Percentiles rank a stretch among this genome's conserved stretches.
Evolutionary conservation across 2,797 vertebrate genomes (phyloP).

Genomic region (Chromis chromis): DNA sequence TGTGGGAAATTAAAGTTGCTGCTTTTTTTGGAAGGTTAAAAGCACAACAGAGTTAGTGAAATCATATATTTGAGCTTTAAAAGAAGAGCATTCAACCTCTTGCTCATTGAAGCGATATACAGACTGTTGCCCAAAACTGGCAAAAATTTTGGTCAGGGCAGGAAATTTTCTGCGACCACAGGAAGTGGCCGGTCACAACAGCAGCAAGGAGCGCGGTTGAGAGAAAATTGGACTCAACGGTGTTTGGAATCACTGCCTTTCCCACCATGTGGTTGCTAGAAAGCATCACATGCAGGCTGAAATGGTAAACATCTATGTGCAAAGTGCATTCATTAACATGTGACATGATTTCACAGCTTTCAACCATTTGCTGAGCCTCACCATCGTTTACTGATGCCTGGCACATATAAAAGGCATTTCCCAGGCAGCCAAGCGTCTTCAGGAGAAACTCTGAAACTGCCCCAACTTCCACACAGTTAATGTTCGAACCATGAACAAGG

Average conservation of each 20-base stretch:
- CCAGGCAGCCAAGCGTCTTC: background rate
- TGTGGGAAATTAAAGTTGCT: constrained; percentile 54
- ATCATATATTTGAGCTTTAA: constrained; percentile 30
- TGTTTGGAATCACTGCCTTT: constrained; percentile 22
- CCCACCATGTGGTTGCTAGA: constrained; percentile 11
- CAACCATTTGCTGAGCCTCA: background rate
- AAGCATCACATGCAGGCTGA: constrained; percentile 6
- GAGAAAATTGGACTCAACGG: constrained; percentile 29
- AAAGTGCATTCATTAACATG: constrained; percentile 2
- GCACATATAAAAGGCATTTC: background rate
- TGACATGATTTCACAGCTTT: constrained; percentile 1
- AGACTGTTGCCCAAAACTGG: constrained; percentile 18
- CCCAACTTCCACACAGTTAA: too few relatives aligned
- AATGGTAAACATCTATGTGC: constrained; percentile 4
- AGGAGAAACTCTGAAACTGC: too few relatives aligned
- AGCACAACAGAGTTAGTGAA: constrained; percentile 19
- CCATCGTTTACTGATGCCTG: background rate
- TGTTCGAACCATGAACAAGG: too few relatives aligned
- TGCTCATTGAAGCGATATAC: background rate
- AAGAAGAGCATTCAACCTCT: constrained; percentile 7
- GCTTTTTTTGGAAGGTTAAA: constrained; percentile 25
- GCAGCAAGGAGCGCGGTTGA: constrained; percentile 26
- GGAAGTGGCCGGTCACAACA: constrained; percentile 55
- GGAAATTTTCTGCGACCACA: constrained; percentile 60
- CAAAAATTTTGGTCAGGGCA: constrained; percentile 27